phyloP scores from a whole-genome alignment of 2,113 vertebrate species.

The Felis catus region DNA sequence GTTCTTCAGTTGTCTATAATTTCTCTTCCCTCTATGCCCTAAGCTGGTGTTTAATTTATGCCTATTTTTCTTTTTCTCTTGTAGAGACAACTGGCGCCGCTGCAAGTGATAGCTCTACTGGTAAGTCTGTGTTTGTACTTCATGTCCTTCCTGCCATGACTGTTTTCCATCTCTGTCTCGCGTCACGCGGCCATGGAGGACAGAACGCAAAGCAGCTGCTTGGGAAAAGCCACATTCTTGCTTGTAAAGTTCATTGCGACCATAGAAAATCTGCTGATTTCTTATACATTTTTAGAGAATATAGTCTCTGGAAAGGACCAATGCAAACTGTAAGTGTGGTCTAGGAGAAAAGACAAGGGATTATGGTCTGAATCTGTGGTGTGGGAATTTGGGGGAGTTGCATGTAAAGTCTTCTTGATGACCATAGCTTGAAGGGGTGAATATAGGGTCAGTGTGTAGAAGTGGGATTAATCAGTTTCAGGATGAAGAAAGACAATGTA shows the following conservation, averaged over 20 bases:
- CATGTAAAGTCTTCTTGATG: not conserved
- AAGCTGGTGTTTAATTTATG: not conserved
- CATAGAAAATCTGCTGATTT: not conserved
- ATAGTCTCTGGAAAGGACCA: not conserved
- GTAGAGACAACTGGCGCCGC: accelerated
- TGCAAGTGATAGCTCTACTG: accelerated
- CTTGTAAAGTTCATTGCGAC: not conserved
- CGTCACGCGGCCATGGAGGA: too few relatives aligned
- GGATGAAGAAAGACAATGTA: not conserved
- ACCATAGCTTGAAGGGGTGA: not conserved
- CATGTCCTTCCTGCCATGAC: not conserved
- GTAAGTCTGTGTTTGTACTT: not conserved
- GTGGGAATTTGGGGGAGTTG: not conserved
- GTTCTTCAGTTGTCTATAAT: not conserved
- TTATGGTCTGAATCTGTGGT: not conserved
- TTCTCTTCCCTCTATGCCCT: not conserved
- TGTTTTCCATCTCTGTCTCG: not conserved
- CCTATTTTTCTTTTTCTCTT: not conserved
- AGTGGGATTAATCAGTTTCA: not conserved
- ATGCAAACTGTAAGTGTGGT: not conserved
- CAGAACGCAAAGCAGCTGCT: not conserved
- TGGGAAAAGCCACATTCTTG: not conserved
- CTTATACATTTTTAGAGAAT: not conserved
- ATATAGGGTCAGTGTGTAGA: not conserved
- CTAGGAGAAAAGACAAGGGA: not conserved